A percentile compares a stretch with the other conserved stretches of the same genome.
phyloP scores from a whole-genome alignment of 2,888 invertebrate species.

The Spilosoma lubricipeda region DNA sequence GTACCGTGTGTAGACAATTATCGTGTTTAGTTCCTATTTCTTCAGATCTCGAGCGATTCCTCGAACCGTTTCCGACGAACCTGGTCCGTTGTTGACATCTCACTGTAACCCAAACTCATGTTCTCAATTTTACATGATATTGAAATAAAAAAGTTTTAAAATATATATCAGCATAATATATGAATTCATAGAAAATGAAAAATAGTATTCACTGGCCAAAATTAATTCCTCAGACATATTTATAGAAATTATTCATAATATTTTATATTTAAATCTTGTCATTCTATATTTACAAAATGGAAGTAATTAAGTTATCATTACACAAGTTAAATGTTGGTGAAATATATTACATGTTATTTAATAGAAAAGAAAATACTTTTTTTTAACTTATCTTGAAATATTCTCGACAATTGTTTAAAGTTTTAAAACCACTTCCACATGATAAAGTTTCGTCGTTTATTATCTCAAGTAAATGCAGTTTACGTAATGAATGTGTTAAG shows the following conservation, averaged over 20 bases:
- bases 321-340: neutral
- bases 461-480: no score
- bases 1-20: neutral
- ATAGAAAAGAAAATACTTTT: neutral
- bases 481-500: no score
- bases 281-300: neutral
- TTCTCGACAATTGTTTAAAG: neutral
- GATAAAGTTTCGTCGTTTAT: no score
- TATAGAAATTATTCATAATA: neutral
- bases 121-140: constrained; percentile 1
- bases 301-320: neutral
- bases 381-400: neutral
- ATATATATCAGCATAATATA: neutral
- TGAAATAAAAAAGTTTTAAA: neutral
- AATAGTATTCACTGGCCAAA: no score
- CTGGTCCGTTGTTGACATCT: constrained; percentile 29
- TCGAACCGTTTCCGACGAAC: constrained; percentile 34
- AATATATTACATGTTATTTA: constrained; percentile 8
- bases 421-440: neutral
- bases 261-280: neutral
- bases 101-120: constrained; percentile 34
- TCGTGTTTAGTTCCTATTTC: constrained; percentile 8
- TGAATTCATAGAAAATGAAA: neutral
- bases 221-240: neutral
- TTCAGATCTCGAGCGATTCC: constrained; percentile 33